These are phyloP conservation scores for Fratercula arctica DNA, from an alignment of 2,797 vertebrate genomes.

Conservation along the genomic window DNA sequence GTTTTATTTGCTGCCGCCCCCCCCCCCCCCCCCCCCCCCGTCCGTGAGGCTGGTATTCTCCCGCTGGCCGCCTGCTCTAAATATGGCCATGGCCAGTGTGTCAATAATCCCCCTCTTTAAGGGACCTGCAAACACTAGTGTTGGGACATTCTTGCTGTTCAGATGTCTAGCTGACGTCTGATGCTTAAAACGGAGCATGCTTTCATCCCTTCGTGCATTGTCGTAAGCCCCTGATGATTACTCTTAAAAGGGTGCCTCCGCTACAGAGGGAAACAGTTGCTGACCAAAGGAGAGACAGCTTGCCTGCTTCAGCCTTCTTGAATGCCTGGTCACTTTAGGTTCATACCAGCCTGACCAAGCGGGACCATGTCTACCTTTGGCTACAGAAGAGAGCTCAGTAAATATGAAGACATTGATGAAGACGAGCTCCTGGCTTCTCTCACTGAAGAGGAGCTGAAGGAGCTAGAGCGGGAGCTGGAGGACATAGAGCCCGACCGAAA, in stretches of 20 bases:
- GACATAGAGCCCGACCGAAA: slow-evolving; percentile 91
- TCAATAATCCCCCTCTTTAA: slow-evolving; percentile 78
- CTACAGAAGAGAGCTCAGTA: slow-evolving; percentile 93
- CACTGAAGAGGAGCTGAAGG: slow-evolving; percentile 91
- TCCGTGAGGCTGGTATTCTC: slow-evolving; percentile 30
- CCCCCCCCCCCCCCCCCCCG: not conserved
- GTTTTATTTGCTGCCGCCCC: slow-evolving; percentile 31
- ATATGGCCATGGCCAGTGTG: slow-evolving; percentile 86
- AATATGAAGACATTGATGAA: slow-evolving; percentile 96
- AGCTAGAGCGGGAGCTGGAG: slow-evolving; percentile 91
- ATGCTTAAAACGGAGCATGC: slow-evolving; percentile 90
- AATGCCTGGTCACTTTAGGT: slow-evolving; percentile 67
- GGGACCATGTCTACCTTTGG: slow-evolving; percentile 93
- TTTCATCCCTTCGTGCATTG: slow-evolving; percentile 87
- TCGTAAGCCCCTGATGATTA: slow-evolving; percentile 81
- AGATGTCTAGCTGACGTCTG: slow-evolving; percentile 86
- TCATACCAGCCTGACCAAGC: slow-evolving; percentile 53
- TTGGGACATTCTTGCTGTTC: slow-evolving; percentile 94
- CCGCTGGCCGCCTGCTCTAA: slow-evolving; percentile 75
- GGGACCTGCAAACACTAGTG: slow-evolving; percentile 79
- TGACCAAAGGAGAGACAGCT: slow-evolving; percentile 55
- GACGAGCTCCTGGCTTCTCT: slow-evolving; percentile 94
- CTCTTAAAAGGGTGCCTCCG: slow-evolving; percentile 88
- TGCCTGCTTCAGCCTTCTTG: slow-evolving; percentile 51
- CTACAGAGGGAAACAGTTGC: slow-evolving; percentile 82